Percentiles rank a stretch among this genome's conserved stretches.
These are phyloP conservation scores for Chironomus riparius DNA, from an alignment of 2,888 invertebrate species.

Conservation along the genomic window DNA sequence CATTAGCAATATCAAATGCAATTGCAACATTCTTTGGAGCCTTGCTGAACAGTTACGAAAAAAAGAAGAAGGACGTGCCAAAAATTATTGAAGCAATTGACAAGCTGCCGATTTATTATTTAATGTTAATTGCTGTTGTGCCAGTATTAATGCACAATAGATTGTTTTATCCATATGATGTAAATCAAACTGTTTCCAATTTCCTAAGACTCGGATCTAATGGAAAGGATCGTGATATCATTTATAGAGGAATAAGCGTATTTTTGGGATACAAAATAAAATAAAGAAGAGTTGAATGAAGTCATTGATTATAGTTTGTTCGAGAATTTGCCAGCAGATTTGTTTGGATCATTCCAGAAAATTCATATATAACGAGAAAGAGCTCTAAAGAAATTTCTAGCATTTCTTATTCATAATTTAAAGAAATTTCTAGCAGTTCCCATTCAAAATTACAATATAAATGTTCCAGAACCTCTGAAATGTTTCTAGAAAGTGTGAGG, in stretches of 20 bases:
- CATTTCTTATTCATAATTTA: neutral
- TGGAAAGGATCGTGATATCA: neutral
- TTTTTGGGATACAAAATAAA: neutral
- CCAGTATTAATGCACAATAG: neutral
- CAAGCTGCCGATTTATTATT: neutral
- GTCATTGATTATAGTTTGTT: neutral
- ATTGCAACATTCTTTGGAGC: neutral
- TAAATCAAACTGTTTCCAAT: neutral
- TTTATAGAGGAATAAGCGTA: neutral
- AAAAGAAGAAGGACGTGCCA: neutral
- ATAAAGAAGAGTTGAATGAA: neutral
- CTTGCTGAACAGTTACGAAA: neutral
- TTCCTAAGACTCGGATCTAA: neutral
- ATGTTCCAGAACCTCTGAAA: neutral
- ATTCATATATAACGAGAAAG: too few species aligned
- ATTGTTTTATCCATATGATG: neutral
- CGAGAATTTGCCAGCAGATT: too few species aligned
- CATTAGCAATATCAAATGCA: constrained; percentile 19
- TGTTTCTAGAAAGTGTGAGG: neutral
- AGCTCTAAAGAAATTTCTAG: neutral
- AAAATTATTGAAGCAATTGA: neutral
- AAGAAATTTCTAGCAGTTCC: neutral
- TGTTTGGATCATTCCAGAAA: too few species aligned
- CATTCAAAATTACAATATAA: neutral
- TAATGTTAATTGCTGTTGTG: neutral